These are phyloP conservation scores for Grammomys dolichurus DNA, from an alignment of 2,113 vertebrate species.

Conservation along the genomic window DNA sequence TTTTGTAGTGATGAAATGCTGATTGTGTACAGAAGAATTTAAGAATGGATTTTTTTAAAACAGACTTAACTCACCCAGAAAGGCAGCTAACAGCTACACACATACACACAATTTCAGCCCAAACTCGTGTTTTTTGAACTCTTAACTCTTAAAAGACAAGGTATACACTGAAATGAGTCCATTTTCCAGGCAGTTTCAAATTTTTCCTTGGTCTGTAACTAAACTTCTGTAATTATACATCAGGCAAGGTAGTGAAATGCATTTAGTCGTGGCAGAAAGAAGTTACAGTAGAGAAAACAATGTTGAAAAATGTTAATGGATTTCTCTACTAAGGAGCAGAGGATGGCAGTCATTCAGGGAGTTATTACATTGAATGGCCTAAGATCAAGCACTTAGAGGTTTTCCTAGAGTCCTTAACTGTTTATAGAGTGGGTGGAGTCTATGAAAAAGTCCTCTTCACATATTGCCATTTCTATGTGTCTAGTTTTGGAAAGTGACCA, in stretches of 20 bases:
- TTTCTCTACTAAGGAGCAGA: slow-evolving; percentile 68
- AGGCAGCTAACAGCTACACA: slow-evolving; percentile 76
- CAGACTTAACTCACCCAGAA: slow-evolving; percentile 75
- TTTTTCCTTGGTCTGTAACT: slow-evolving; percentile 76
- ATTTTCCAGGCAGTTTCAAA: slow-evolving; percentile 72
- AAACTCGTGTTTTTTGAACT: slow-evolving; percentile 75
- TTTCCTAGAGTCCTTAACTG: slow-evolving; percentile 72
- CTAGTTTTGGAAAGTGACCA: slow-evolving; percentile 81
- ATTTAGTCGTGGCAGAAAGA: slow-evolving; percentile 42
- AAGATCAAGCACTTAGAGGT: slow-evolving; percentile 65
- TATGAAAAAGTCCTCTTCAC: slow-evolving; percentile 76
- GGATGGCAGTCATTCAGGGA: slow-evolving; percentile 66
- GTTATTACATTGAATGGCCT: slow-evolving; percentile 49
- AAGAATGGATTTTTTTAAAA: slow-evolving; percentile 77
- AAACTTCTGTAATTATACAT: slow-evolving; percentile 65
- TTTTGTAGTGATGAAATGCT: slow-evolving; percentile 83
- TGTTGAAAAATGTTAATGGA: neutral
- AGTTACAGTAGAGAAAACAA: slow-evolving; percentile 67
- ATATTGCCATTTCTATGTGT: slow-evolving; percentile 81
- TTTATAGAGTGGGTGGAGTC: slow-evolving; percentile 75
- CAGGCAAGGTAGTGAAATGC: slow-evolving; percentile 67
- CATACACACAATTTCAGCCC: slow-evolving; percentile 67
- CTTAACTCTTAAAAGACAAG: slow-evolving; percentile 79
- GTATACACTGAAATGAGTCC: slow-evolving; percentile 77
- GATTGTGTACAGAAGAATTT: slow-evolving; percentile 81